Conservation (phyloP, 2,888 invertebrate genomes). For the Colostygia pectinataria region DNA sequence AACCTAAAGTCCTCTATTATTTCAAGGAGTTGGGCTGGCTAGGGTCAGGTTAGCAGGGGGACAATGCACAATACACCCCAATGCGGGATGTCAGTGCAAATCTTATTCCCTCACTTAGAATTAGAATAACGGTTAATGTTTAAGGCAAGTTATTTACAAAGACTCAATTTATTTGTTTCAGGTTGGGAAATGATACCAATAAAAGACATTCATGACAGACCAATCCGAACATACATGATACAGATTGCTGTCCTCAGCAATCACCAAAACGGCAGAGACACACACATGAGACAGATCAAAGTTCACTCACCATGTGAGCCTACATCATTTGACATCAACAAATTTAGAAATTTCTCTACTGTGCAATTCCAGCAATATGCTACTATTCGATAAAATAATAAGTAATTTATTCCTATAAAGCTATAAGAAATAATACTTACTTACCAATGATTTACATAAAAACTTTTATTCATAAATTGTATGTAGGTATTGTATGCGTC, state of each 20-base stretch:
- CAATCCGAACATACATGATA: conserved; percentile 97
- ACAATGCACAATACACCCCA: too few relatives aligned
- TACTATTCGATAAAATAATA: conserved; percentile 85
- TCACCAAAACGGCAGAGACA: conserved; percentile 99
- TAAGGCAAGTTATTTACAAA: background rate
- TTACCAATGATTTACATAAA: background rate
- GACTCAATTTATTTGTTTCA: conserved; percentile 46
- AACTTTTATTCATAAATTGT: background rate
- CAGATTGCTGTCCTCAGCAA: conserved; percentile 98
- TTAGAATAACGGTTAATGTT: too few relatives aligned
- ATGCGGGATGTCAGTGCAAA: too few relatives aligned
- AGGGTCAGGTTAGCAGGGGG: too few relatives aligned
- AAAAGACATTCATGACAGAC: conserved; percentile 92
- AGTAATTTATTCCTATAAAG: background rate
- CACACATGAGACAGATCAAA: conserved; percentile 98
- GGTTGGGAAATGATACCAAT: conserved; percentile 98
- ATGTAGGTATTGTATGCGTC: too few relatives aligned
- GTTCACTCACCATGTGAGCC: conserved; percentile 93
- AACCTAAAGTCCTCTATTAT: too few relatives aligned
- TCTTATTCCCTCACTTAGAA: too few relatives aligned
- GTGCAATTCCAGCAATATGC: conserved; percentile 92
- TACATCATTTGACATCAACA: conserved; percentile 85
- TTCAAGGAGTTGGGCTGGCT: too few relatives aligned
- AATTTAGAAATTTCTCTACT: conserved; percentile 90
- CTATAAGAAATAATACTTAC: too few relatives aligned